Evolutionary conservation across 1,140 invertebrate genomes (phyloP).

Genomic region (Lycorma delicatula): DNA sequence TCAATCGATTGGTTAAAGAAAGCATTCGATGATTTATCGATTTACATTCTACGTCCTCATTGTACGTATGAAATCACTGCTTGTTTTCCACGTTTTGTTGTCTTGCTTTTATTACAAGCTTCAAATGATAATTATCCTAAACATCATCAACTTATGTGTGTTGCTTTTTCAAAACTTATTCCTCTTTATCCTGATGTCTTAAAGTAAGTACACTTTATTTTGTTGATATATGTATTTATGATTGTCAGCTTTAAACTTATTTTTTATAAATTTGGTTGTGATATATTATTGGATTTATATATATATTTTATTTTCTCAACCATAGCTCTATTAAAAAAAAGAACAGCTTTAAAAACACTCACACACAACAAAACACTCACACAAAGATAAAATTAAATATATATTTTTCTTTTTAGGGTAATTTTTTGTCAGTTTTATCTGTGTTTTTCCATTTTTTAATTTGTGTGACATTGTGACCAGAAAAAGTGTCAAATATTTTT

Average conservation of each 20-base stretch:
- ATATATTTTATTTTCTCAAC: background rate
- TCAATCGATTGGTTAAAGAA: background rate
- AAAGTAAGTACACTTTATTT: conserved; percentile 26
- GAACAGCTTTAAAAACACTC: background rate
- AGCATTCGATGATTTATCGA: background rate
- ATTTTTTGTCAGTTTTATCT: too few relatives aligned
- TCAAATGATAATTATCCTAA: conserved; percentile 3
- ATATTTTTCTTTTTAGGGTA: too few relatives aligned
- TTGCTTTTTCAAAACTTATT: conserved; percentile 40
- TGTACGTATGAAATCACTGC: background rate
- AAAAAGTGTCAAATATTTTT: too few relatives aligned
- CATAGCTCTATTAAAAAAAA: background rate
- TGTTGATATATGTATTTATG: conserved; percentile 27
- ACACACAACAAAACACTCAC: background rate
- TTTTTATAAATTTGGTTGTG: conserved; percentile 16
- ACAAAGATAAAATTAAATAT: too few relatives aligned
- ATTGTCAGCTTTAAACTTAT: conserved; percentile 18
- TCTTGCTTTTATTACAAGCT: background rate
- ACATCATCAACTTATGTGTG: conserved; percentile 31
- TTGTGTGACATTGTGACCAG: too few relatives aligned
- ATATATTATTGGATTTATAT: conserved; percentile 6
- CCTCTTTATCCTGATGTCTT: conserved; percentile 34
- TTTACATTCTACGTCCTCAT: background rate
- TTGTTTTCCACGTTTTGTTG: background rate
- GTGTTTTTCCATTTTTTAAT: too few relatives aligned